phyloP scores from a whole-genome alignment of 2,113 vertebrate species.

The Syrmaticus mikado region DNA sequence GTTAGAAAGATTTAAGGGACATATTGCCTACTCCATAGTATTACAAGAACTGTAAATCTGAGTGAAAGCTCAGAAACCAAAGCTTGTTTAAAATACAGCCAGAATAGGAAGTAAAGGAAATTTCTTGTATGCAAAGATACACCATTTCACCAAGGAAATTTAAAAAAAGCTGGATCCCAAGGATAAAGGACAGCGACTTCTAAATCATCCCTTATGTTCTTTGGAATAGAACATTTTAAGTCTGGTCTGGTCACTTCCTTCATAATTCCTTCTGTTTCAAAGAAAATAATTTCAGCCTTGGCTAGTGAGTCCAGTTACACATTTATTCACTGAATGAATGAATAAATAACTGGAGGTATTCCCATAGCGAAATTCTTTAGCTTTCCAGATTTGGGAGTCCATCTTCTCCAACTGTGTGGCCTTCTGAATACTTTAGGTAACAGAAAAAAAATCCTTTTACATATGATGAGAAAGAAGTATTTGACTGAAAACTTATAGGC shows the following conservation, averaged over 20 bases:
- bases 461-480: not conserved
- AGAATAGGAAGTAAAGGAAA: not conserved
- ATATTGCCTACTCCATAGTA: not conserved
- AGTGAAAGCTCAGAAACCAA: not conserved
- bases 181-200: not conserved
- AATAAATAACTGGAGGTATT: not conserved
- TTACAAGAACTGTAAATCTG: not conserved
- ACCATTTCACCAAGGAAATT: accelerated
- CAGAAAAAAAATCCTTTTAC: not conserved
- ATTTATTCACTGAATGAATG: not conserved
- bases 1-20: not conserved
- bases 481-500: not conserved
- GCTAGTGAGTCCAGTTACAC: not conserved
- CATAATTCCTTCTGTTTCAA: not conserved
- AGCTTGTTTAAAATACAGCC: not conserved
- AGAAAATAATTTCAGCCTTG: not conserved
- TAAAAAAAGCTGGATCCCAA: not conserved
- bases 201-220: not conserved
- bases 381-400: not conserved
- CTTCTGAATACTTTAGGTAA: not conserved
- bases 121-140: not conserved
- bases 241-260: not conserved
- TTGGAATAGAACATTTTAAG: not conserved
- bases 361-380: not conserved
- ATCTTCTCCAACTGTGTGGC: not conserved